Evolutionary conservation across 2,888 invertebrate genomes (phyloP), one percentile per base, ranked within the genome.

Genomic region (Periphyllus acericola): DNA sequence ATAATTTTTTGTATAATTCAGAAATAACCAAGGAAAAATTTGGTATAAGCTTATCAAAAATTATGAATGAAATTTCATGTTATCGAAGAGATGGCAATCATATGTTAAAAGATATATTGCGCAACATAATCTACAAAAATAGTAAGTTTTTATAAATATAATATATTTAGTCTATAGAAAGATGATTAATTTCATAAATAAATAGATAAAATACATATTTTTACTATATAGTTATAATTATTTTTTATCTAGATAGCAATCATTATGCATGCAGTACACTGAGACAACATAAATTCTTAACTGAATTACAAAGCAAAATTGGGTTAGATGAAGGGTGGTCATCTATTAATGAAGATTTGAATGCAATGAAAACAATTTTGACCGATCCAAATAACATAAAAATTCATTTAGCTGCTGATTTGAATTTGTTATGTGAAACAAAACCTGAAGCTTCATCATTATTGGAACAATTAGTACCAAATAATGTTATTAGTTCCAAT

Each of bases 11-110:
- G 55, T 95, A 94, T 90, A 92, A 94, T 14, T 94, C 95, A 0
- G 93, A 94, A 90, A 94, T 97, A 90, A 95, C 94, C 0, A 93
- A 93, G 25, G 96, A 96, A 83, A 92, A 97, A 89, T 91, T 97
- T 78, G 94, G 95, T 90, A 95, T 96, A 46, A 94, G 96, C 90
- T 95, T 96, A 0, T 94, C 95, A 89, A 96, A 97, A 91, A 93
- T 97, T 92, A 93, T 95, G 80, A 97, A 96, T 90, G 95, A 96
- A 89, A 95, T 96, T 0, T 93, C 96, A 1, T 94, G 95, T 91
- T 93, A 94, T 85, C 96, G 96, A 91, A 92, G 95, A 68, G 93
- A 94, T 89, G 97, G 97, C 4, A 92, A 94, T 90, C 93, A 93
- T 89, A 94, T 98, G 91, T 94, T 94, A 14, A 91, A 92, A 17